Base-by-base conservation (phyloP, 2,113 vertebrate genomes). In the Leptodactylus fuscus region DNA sequence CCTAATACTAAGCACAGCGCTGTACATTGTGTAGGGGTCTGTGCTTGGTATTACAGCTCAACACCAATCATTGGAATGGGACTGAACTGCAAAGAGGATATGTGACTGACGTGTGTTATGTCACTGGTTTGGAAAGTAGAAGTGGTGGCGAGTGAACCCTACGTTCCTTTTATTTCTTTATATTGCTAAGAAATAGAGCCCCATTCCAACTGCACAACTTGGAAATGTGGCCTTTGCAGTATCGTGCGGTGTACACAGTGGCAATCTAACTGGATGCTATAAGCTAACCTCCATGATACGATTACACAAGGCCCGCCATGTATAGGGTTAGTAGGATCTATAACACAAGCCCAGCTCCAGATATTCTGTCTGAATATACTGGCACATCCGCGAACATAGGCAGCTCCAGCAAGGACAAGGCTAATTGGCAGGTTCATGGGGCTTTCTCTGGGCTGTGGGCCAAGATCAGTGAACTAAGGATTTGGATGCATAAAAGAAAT, bases 351-450 rank as follows among this genome's bases (percentile, higher is more conserved):
- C 32, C 32, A 38, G n/a, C 9, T 22, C 27, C 12, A 27, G 24
- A 53, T 80, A 27, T 80, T 24, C 38, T 51, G 24, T 48, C 48
- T 29, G 38, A 67, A 24, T 36, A 51, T 70, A 36, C 22, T 49
- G 46, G 46, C 3, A 12, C 81, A 71, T 24, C 34, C 44, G 38
- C 18, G 51, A 53, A 69, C 41, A 78, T 22, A 85, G 74, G 49
- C 55, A 65, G 75, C 58, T 69, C 46, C 32, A 78, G 58, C 24
- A 85, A 49, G 83, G 70, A 48, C 83, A 69, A 49, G 58, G 74
- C 83, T 85, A 85, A 85, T 78, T 84, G 82, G 82, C 83, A 85
- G 69, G 83, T 78, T 48, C 44, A 77, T 85, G 83, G 83, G 83
- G 58, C 83, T 85, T 73, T 74, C 67, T 67, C 83, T 69, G 48